Conservation (phyloP, 2,797 vertebrate genomes). For the Parauchenoglanis ngamensis region DNA sequence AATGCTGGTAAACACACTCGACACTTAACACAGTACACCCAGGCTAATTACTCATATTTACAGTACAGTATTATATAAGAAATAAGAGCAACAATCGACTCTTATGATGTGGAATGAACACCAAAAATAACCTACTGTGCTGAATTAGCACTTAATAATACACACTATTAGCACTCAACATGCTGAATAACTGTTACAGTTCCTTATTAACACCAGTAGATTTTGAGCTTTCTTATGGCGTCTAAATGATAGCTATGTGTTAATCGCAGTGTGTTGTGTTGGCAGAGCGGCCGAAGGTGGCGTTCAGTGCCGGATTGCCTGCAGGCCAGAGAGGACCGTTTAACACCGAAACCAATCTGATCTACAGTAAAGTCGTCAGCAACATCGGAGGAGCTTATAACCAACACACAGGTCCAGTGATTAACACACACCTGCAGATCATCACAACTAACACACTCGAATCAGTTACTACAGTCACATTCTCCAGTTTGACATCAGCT, state of each 20-base stretch:
- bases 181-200: not conserved
- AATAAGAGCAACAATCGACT: too few relatives aligned
- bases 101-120: too few relatives aligned
- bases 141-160: too few relatives aligned
- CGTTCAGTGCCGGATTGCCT: conserved; percentile 11
- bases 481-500: not conserved
- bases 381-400: too few relatives aligned
- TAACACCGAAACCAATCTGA: too few relatives aligned
- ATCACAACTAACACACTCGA: too few relatives aligned
- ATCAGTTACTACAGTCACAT: not conserved
- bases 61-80: too few relatives aligned
- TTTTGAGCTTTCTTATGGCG: not conserved
- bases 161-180: too few relatives aligned
- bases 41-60: not conserved
- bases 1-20: not conserved
- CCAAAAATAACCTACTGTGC: too few relatives aligned
- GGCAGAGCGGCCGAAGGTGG: conserved; percentile 9
- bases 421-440: too few relatives aligned
- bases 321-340: not conserved
- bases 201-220: not conserved
- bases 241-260: not conserved
- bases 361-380: too few relatives aligned
- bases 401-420: too few relatives aligned
- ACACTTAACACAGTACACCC: not conserved
- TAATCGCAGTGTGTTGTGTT: not conserved